Percentiles rank a stretch among this genome's conserved stretches.
Conservation (phyloP, 1,140 invertebrate species). For the Cyclina sinensis region DNA sequence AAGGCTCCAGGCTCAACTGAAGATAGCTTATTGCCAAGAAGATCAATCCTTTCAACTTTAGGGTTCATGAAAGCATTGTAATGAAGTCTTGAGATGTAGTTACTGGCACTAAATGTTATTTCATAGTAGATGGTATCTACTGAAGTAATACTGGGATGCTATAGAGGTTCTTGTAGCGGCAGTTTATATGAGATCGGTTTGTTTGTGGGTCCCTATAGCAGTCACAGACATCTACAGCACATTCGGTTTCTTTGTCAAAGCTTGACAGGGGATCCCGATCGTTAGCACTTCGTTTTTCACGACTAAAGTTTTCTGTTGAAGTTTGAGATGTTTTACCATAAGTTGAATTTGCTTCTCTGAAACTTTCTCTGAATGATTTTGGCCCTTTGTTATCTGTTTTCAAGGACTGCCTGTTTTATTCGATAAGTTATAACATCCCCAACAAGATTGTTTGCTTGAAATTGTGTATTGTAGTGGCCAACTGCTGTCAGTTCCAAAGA, state of each 20-base stretch:
- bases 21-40: constrained; percentile 68
- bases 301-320: not conserved
- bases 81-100: constrained; percentile 72
- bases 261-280: not conserved
- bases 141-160: constrained; percentile 31
- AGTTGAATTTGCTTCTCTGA: not conserved
- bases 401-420: no score
- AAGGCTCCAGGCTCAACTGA: constrained; percentile 69
- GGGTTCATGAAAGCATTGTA: constrained; percentile 76
- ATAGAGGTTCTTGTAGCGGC: constrained; percentile 32
- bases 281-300: not conserved
- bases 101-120: constrained; percentile 48
- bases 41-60: constrained; percentile 73
- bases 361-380: not conserved
- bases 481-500: not conserved
- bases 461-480: not conserved
- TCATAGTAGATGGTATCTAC: constrained; percentile 27
- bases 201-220: constrained; percentile 18
- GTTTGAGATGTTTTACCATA: not conserved
- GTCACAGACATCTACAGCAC: constrained; percentile 24
- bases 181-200: constrained; percentile 23
- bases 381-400: no score
- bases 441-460: no score
- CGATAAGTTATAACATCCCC: no score
- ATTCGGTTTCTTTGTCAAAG: not conserved